Evolutionary conservation across 2,113 vertebrate genomes (phyloP).

Genomic region (Carassius auratus): DNA sequence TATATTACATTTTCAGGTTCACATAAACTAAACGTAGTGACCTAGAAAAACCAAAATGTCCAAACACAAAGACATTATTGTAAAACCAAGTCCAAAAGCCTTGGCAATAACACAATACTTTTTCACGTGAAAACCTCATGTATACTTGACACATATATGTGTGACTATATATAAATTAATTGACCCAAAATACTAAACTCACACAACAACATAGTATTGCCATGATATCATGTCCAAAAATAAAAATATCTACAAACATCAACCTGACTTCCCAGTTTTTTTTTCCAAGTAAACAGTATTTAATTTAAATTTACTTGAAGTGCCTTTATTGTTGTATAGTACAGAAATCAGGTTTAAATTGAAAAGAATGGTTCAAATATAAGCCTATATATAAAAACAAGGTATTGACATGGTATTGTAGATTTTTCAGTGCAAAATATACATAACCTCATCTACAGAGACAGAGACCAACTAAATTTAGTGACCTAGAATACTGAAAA

Average conservation of each 20-base stretch:
- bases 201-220: not conserved
- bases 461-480: not conserved
- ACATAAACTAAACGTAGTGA: not conserved
- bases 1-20: not conserved
- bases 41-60: not conserved
- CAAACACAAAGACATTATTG: not conserved
- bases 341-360: not conserved
- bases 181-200: not conserved
- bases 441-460: not conserved
- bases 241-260: not conserved
- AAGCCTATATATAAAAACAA: too few relatives aligned
- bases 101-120: not conserved
- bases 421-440: not conserved
- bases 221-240: not conserved
- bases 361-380: not conserved
- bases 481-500: slow-evolving; percentile 1
- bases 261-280: not conserved
- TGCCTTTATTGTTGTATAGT: not conserved
- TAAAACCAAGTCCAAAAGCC: not conserved
- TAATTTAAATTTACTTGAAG: not conserved
- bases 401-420: not conserved
- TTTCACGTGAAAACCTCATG: not conserved
- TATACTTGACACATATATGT: not conserved
- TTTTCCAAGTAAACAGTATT: not conserved
- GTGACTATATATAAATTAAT: not conserved